These are phyloP conservation scores for Lepidonotus clava DNA, from an alignment of 2,888 invertebrate genomes.

Conservation along the genomic window DNA sequence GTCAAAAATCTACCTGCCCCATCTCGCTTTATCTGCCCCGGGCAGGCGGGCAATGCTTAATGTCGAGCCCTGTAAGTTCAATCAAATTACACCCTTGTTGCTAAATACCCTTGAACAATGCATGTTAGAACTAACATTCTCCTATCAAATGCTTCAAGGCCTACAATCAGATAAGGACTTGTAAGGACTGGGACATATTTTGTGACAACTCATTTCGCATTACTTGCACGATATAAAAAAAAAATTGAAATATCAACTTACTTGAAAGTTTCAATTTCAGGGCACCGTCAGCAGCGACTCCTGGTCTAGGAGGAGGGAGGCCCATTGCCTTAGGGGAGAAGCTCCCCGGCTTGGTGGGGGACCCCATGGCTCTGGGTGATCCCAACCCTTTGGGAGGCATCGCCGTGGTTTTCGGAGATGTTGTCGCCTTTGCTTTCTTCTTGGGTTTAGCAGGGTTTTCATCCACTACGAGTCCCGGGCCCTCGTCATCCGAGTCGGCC, in stretches of 20 bases:
- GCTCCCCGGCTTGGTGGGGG: conserved; percentile 65
- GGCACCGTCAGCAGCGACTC: conserved; percentile 62
- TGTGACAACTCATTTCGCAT: no score
- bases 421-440: conserved; percentile 58
- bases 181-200: no score
- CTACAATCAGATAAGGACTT: no score
- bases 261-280: conserved; percentile 78
- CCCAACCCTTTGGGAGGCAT: background rate
- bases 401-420: background rate
- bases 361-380: conserved; percentile 65
- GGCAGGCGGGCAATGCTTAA: no score
- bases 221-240: background rate
- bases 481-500: conserved; percentile 82
- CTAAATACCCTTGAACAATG: no score
- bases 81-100: no score
- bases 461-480: conserved; percentile 81
- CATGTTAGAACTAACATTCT: no score
- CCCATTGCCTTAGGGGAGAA: conserved; percentile 67
- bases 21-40: no score
- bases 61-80: no score
- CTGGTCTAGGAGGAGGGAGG: conserved; percentile 62
- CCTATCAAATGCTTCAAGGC: no score
- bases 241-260: conserved; percentile 58
- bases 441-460: conserved; percentile 75
- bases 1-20: no score